A percentile compares a stretch with the other conserved stretches of the same genome.
These are phyloP conservation scores for Ennomos quercinarius DNA, from an alignment of 2,888 invertebrate genomes.

Conservation along the genomic window DNA sequence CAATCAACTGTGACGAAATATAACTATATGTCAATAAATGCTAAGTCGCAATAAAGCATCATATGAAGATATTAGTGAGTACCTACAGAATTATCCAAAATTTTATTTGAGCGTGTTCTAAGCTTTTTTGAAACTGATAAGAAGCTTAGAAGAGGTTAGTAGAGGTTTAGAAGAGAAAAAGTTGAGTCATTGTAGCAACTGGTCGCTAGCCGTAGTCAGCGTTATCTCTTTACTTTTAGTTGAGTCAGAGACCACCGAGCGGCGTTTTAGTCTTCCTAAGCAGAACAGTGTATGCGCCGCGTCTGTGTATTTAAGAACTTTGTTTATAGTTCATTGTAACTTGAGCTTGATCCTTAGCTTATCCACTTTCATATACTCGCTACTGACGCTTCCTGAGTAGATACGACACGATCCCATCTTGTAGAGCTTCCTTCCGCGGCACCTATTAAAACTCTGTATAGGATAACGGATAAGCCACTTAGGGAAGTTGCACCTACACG, in stretches of 20 bases:
- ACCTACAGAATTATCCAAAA: neutral
- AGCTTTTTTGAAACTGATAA: conserved; percentile 25
- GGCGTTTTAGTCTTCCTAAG: conserved; percentile 34
- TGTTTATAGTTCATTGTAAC: conserved; percentile 63
- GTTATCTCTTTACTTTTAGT: conserved; percentile 44
- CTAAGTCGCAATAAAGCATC: conserved; percentile 38
- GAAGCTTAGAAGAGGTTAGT: too few species aligned
- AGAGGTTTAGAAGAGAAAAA: conserved; percentile 17
- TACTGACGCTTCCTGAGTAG: conserved; percentile 75
- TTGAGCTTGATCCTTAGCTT: conserved; percentile 65
- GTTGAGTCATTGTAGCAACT: conserved; percentile 46
- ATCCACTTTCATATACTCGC: conserved; percentile 63
- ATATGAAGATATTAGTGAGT: conserved; percentile 1
- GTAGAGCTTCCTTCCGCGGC: conserved; percentile 79
- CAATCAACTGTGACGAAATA: conserved; percentile 62
- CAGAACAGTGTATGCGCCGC: conserved; percentile 32
- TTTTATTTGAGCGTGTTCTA: conserved; percentile 1
- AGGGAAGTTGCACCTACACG: conserved; percentile 63
- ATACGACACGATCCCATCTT: conserved; percentile 68
- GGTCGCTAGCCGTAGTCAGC: conserved; percentile 36
- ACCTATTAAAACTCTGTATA: conserved; percentile 49
- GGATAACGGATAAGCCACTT: conserved; percentile 75
- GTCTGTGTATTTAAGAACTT: conserved; percentile 35
- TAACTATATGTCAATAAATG: conserved; percentile 29
- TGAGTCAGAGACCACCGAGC: conserved; percentile 60